Conservation (phyloP, 2,888 invertebrate genomes). For the Xylota sylvarum region DNA sequence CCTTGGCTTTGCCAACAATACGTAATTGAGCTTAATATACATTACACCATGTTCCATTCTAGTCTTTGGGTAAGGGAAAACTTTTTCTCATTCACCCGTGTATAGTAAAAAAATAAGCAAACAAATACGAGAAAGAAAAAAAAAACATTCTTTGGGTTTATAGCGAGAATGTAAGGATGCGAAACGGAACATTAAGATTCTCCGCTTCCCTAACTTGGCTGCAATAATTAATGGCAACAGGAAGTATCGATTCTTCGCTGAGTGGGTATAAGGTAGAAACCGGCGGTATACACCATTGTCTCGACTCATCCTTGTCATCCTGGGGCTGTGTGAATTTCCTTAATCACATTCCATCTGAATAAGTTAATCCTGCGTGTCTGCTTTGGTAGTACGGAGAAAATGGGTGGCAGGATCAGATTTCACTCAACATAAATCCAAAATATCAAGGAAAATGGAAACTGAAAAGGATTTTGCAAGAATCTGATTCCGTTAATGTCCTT, state of each 20-base stretch:
- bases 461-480: slow-evolving; percentile 62
- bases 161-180: slow-evolving; percentile 20
- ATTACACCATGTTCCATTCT: slow-evolving; percentile 31
- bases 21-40: slow-evolving; percentile 54
- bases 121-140: neutral
- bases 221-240: slow-evolving; percentile 24
- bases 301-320: slow-evolving; percentile 11
- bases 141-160: neutral
- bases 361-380: slow-evolving; percentile 58
- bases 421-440: slow-evolving; percentile 65
- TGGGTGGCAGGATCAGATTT: slow-evolving; percentile 59
- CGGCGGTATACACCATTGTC: neutral
- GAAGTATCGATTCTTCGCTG: slow-evolving; percentile 5
- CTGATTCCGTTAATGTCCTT: slow-evolving; percentile 74
- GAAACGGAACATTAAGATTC: slow-evolving; percentile 37
- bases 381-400: slow-evolving; percentile 3
- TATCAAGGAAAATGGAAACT: slow-evolving; percentile 63
- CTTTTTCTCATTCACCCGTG: slow-evolving; percentile 21
- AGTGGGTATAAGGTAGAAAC: slow-evolving; percentile 1
- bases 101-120: neutral
- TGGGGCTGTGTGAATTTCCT: slow-evolving; percentile 31
- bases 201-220: slow-evolving; percentile 25
- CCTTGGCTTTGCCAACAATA: slow-evolving; percentile 29
- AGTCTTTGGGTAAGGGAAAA: slow-evolving; percentile 12
- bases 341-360: slow-evolving; percentile 57